These are phyloP conservation scores for Carabus problematicus DNA, from an alignment of 2,888 invertebrate genomes.

Conservation along the genomic window DNA sequence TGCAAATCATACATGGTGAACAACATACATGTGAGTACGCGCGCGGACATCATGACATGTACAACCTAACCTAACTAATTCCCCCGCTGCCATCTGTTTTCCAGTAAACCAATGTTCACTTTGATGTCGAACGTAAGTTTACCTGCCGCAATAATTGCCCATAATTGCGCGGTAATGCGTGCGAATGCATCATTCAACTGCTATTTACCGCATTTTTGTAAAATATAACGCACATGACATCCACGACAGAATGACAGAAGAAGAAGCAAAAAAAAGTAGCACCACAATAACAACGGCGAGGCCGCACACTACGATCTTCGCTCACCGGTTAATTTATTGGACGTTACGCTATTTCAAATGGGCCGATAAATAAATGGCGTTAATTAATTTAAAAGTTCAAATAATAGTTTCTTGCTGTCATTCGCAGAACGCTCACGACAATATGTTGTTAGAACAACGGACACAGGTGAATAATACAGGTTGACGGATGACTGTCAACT, in stretches of 20 bases:
- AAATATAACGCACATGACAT: slow-evolving; percentile 49
- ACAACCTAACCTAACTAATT: too few species aligned
- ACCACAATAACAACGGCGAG: slow-evolving; percentile 12
- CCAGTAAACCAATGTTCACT: slow-evolving; percentile 7
- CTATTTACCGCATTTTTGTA: slow-evolving; percentile 56
- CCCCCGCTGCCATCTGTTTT: too few species aligned
- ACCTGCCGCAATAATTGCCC: slow-evolving; percentile 51
- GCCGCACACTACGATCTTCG: slow-evolving; percentile 8
- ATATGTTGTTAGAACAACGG: too few species aligned
- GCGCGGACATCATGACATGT: too few species aligned
- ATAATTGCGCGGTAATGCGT: slow-evolving; percentile 54
- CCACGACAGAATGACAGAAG: slow-evolving; percentile 4
- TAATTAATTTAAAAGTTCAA: slow-evolving; percentile 24
- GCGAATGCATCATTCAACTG: slow-evolving; percentile 53
- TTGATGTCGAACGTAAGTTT: slow-evolving; percentile 16
- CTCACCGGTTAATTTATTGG: slow-evolving; percentile 11
- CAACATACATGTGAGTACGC: too few species aligned
- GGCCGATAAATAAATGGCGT: slow-evolving; percentile 21
- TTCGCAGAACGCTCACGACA: too few species aligned
- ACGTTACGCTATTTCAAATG: slow-evolving; percentile 24
- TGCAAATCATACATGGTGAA: too few species aligned
- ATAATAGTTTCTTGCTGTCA: slow-evolving; percentile 5
- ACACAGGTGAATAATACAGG: too few species aligned
- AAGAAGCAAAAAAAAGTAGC: slow-evolving; percentile 5
- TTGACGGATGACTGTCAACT: too few species aligned